phyloP scores from a whole-genome alignment of 1,140 invertebrate species.

The Panulirus ornatus region DNA sequence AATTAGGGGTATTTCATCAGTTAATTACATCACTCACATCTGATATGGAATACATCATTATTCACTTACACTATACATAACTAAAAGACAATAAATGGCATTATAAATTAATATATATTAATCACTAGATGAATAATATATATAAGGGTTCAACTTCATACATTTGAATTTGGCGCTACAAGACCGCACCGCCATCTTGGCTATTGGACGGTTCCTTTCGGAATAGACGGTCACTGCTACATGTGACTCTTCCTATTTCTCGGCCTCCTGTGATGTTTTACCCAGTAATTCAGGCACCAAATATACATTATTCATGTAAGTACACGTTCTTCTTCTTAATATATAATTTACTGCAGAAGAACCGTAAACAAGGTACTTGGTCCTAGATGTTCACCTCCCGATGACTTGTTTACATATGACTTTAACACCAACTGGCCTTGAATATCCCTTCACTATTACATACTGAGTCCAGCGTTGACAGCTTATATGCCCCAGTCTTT shows the following conservation, averaged over 20 bases:
- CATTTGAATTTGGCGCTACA: not conserved
- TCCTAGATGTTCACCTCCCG: not conserved
- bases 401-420: not conserved
- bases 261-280: not conserved
- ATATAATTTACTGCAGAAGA: not conserved
- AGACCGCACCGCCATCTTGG: not conserved
- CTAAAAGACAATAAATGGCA: not conserved
- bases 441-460: too few species aligned
- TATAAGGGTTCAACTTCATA: too few species aligned
- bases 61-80: too few species aligned
- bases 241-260: not conserved
- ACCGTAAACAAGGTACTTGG: not conserved
- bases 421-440: too few species aligned
- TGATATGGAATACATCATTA: too few species aligned
- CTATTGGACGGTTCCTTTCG: not conserved
- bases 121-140: too few species aligned
- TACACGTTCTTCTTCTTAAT: not conserved
- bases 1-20: too few species aligned
- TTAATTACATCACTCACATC: too few species aligned
- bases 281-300: not conserved
- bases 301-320: not conserved
- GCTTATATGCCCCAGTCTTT: too few species aligned
- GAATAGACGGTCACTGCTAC: not conserved
- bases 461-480: too few species aligned
- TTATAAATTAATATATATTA: too few species aligned